These are phyloP conservation scores for Arbacia lixula DNA, from an alignment of 53 echinoderm and acorn worm genomes.

Conservation along the genomic window DNA sequence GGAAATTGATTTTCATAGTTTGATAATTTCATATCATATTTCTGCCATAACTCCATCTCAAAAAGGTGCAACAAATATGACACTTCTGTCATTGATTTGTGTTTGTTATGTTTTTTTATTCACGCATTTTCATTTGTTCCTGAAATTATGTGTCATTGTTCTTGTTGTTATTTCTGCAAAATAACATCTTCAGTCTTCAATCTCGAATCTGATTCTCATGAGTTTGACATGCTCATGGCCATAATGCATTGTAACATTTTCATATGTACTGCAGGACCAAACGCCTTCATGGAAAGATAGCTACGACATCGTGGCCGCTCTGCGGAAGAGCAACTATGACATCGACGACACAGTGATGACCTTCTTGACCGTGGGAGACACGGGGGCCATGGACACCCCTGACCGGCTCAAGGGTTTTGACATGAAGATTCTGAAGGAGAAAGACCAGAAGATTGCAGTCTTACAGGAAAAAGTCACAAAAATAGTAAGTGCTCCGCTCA, in stretches of 20 bases:
- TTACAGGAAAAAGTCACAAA: constrained; percentile 81
- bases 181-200: too few relatives aligned
- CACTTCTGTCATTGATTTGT: too few relatives aligned
- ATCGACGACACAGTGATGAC: constrained; percentile 82
- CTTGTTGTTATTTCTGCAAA: too few relatives aligned
- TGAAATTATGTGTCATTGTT: too few relatives aligned
- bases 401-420: constrained; percentile 82
- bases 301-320: constrained; percentile 88
- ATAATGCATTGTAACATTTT: not conserved
- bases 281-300: constrained; percentile 85
- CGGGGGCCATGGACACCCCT: constrained; percentile 83
- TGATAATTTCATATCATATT: too few relatives aligned
- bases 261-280: constrained; percentile 53
- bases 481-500: constrained; percentile 75
- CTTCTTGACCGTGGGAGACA: constrained; percentile 83
- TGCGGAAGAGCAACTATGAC: constrained; percentile 96
- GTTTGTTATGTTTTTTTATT: too few relatives aligned
- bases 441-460: constrained; percentile 79
- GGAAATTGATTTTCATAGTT: too few relatives aligned
- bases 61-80: too few relatives aligned
- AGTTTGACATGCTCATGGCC: too few relatives aligned
- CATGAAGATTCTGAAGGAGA: constrained; percentile 82
- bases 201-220: too few relatives aligned
- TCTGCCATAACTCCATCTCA: too few relatives aligned
- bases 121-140: too few relatives aligned